Evolutionary conservation across 2,888 invertebrate species (phyloP).

Genomic region (Tridacna crocea): DNA sequence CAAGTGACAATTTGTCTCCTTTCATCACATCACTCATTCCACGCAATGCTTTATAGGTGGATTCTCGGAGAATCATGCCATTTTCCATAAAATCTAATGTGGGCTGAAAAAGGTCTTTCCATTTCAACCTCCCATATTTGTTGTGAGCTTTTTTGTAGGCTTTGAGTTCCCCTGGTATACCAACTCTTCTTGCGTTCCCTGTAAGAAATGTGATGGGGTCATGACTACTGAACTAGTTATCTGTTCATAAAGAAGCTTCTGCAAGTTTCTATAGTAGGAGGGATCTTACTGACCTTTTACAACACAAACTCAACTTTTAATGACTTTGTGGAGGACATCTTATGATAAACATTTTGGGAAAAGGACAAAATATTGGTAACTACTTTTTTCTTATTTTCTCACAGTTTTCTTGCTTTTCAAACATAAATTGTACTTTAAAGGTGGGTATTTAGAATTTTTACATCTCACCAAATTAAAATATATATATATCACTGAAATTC

Average conservation of each 20-base stretch:
- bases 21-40: neutral
- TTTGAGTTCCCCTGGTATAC: slow-evolving; percentile 94
- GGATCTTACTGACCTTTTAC: neutral
- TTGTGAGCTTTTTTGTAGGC: slow-evolving; percentile 93
- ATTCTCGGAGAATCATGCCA: slow-evolving; percentile 86
- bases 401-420: no score
- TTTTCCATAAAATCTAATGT: slow-evolving; percentile 90
- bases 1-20: neutral
- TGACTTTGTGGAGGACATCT: neutral
- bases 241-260: neutral
- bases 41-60: slow-evolving; percentile 64
- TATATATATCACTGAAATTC: no score
- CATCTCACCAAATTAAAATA: no score
- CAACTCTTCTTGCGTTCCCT: slow-evolving; percentile 87
- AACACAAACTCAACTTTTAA: neutral
- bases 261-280: no score
- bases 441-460: no score
- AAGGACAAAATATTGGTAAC: neutral
- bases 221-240: neutral
- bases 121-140: slow-evolving; percentile 90
- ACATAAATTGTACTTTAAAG: no score
- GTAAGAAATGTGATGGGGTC: neutral
- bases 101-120: slow-evolving; percentile 92
- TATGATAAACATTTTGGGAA: neutral
- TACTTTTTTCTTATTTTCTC: no score